Evolutionary conservation across 2,888 invertebrate genomes (phyloP), one percentile per base, ranked within the genome.

Genomic region (Aromia moschata): DNA sequence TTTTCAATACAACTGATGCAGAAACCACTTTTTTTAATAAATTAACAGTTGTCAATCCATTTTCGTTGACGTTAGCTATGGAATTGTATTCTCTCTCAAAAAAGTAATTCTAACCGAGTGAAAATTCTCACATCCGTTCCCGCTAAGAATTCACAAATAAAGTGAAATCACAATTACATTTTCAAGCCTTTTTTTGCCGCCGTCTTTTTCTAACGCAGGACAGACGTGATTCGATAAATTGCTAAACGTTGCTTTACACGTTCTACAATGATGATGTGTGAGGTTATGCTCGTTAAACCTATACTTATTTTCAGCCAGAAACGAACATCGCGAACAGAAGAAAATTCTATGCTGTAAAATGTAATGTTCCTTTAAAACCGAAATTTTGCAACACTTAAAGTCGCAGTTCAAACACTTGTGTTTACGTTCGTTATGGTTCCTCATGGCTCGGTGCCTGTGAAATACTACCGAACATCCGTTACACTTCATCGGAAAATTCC

Each of bases 271-370:
- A 37, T 64, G 58, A 15, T 17, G 40, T 9, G 10, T 10, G 5
- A 30, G 15, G 16, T 46, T 44, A 33, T 64, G 64, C 2, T 41
- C 46, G 3, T 14, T 11, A 38, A 58, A 61, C 9, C 51, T 49
- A 0, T 16, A 40, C 10, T 52, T 37, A 40, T 7, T 18, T 10
- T 45, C 15, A 1, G 53, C 45, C 7, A 47, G 10, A 18, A 55
- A 53, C 9, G 51, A 44, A 46, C 64, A 64, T 18, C 46, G 47
- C 38, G 46, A 43, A 57, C 64, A 64, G 30, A 54, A 54, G 15
- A 55, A 55, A 2, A 30, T 51, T 14, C 37, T 30, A 31, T 64
- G 64, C 1, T 37, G 30, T 0, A 37, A 9, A 2, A 56, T n/a
- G 25, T 60, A 65, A 38, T 62, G 64, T 11, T 16, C 37, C 10